Percentiles rank a stretch among this genome's conserved stretches.
Conservation (phyloP, 2,113 vertebrate genomes). For the Lathamus discolor region DNA sequence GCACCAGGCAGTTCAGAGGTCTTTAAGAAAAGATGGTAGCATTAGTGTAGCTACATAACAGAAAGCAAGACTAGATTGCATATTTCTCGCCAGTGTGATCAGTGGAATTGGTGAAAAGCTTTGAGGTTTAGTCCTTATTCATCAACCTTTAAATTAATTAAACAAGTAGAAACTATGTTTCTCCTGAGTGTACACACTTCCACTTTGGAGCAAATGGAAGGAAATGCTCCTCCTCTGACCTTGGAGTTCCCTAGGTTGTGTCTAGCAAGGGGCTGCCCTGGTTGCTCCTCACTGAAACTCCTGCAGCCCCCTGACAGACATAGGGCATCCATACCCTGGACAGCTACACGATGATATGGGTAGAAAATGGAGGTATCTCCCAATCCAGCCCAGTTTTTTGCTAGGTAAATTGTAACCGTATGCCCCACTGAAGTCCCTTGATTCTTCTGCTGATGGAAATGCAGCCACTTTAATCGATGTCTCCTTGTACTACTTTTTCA, state of each 20-base stretch:
- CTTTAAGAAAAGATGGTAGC: background rate
- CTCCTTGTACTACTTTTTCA: background rate
- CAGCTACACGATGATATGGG: fast-evolving
- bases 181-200: background rate
- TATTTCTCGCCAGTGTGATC: background rate
- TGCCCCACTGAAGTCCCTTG: background rate
- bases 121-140: background rate
- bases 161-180: background rate
- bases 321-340: fast-evolving
- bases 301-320: fast-evolving
- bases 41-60: background rate
- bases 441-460: background rate
- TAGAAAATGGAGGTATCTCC: background rate
- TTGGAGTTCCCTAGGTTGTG: background rate
- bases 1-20: background rate
- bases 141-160: background rate
- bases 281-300: fast-evolving
- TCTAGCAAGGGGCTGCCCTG: background rate
- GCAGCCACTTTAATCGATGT: background rate
- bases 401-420: background rate
- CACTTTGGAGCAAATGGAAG: background rate
- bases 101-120: background rate
- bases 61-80: background rate
- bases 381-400: background rate
- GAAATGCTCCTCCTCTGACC: background rate